Base-by-base conservation (phyloP, 2,888 invertebrate genomes). In the Drosophila basisetae region DNA sequence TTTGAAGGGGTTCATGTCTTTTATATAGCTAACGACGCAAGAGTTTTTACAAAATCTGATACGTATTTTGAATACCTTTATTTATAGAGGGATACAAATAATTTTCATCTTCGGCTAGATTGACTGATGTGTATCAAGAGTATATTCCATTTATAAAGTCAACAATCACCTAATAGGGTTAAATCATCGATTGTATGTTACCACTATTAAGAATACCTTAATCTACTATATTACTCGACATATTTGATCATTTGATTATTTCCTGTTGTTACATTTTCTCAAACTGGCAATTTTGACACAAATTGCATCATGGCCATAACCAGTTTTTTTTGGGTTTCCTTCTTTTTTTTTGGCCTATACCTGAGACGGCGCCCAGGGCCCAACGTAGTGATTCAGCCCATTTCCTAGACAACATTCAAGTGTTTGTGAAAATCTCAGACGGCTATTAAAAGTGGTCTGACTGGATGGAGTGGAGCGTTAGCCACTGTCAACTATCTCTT, bases 391-490 rank as follows among this genome's bases (percentile, higher is more conserved):
- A 60, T 18, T 22, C 47, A 61, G 77, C 59, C 64, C 80, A 74
- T 72, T 72, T 65, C 67, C 76, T 76, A 56, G 61, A 18, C 75
- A 47, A 47, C 16, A 25, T 25, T 47, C 54, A 68, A 68, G 47
- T 62, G 68, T 71, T 71, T 72, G 77, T 50, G 61, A 59, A 69
- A 74, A 73, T 74, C 78, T 68, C 49, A 68, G 70, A 10, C 55
- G 35, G 55, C 56, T 70, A 66, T 70, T 68, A 73, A 87, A 84
- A 84, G 84, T 77, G 76, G 87, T 78, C 80, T 68, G 80, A 87
- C 84, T 58, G 77, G 84, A 72, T 85, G 75, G 56, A 62, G 53
- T 53, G 71, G 43, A 62, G 65, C 62, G 50, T 56, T 66, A 35
- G 58, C 62, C 62, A 64, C 47, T 62, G 50, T 54, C 47, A 68